Evolutionary conservation across 2,888 invertebrate genomes (phyloP).

Genomic region (Apodemia zela): DNA sequence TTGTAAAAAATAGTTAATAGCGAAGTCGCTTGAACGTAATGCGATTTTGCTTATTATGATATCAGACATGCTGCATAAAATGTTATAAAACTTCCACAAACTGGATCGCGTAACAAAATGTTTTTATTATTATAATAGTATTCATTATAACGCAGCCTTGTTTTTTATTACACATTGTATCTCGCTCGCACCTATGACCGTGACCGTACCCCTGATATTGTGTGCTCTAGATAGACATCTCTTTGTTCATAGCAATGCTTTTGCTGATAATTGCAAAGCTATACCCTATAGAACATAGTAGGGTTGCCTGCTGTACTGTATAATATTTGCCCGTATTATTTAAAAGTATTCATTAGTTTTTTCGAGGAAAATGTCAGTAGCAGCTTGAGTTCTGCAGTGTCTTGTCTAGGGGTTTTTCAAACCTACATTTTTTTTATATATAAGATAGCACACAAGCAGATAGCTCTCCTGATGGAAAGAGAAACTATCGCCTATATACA

Average conservation of each 20-base stretch:
- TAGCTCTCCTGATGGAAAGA: no score
- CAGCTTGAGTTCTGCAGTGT: no score
- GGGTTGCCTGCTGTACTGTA: background rate
- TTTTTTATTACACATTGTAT: background rate
- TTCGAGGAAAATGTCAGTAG: no score
- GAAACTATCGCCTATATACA: no score
- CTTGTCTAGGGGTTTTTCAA: no score
- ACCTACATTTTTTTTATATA: no score
- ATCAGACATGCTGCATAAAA: constrained; percentile 2
- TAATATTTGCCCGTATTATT: no score
- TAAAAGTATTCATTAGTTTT: no score
- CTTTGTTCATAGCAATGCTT: constrained; percentile 24
- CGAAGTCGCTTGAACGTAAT: background rate
- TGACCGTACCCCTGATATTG: constrained; percentile 25
- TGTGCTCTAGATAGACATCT: constrained; percentile 27
- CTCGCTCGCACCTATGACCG: constrained; percentile 17
- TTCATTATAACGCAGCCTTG: constrained; percentile 4
- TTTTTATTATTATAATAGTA: constrained; percentile 8
- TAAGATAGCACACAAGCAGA: no score
- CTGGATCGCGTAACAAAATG: constrained; percentile 6
- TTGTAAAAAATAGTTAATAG: background rate
- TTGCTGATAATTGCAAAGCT: constrained; percentile 24
- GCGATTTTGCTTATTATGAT: constrained; percentile 4
- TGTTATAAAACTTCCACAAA: constrained; percentile 7
- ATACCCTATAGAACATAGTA: constrained; percentile 10